Percentiles rank a stretch among this genome's conserved stretches.
These are phyloP conservation scores for Chesias legatella DNA, from an alignment of 2,888 invertebrate genomes.

Conservation along the genomic window DNA sequence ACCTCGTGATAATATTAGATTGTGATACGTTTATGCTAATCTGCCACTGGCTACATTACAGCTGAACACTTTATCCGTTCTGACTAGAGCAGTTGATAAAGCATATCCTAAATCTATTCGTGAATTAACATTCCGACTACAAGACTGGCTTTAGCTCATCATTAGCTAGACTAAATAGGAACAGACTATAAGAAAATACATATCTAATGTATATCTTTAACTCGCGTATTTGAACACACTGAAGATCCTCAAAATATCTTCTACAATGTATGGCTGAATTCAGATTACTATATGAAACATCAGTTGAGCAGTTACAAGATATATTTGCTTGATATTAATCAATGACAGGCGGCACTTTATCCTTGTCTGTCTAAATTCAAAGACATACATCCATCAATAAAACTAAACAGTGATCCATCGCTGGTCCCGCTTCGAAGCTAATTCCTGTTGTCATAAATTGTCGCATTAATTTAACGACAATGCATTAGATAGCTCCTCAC, in stretches of 20 bases:
- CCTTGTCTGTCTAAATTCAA: slow-evolving; percentile 38
- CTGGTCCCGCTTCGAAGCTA: slow-evolving; percentile 49
- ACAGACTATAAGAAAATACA: no score
- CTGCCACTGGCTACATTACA: no score
- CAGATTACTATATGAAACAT: background rate
- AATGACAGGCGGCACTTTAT: slow-evolving; percentile 13
- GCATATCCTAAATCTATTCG: no score
- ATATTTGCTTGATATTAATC: slow-evolving; percentile 6
- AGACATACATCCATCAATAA: slow-evolving; percentile 36
- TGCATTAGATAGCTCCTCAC: slow-evolving; percentile 58
- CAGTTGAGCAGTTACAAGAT: slow-evolving; percentile 1
- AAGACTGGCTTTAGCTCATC: no score
- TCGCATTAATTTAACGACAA: slow-evolving; percentile 78
- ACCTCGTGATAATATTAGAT: background rate
- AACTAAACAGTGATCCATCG: slow-evolving; percentile 49
- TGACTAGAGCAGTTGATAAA: no score
- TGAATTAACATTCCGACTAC: no score
- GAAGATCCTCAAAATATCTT: no score
- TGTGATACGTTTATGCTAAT: no score
- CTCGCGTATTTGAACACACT: no score
- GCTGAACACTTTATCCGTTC: no score
- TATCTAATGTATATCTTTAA: no score
- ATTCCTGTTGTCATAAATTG: slow-evolving; percentile 75
- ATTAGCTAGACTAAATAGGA: no score
- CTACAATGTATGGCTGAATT: background rate